Percentiles rank a stretch among this genome's conserved stretches.
These are phyloP conservation scores for Silurus glanis DNA, from an alignment of 2,113 vertebrate genomes.

Conservation along the genomic window DNA sequence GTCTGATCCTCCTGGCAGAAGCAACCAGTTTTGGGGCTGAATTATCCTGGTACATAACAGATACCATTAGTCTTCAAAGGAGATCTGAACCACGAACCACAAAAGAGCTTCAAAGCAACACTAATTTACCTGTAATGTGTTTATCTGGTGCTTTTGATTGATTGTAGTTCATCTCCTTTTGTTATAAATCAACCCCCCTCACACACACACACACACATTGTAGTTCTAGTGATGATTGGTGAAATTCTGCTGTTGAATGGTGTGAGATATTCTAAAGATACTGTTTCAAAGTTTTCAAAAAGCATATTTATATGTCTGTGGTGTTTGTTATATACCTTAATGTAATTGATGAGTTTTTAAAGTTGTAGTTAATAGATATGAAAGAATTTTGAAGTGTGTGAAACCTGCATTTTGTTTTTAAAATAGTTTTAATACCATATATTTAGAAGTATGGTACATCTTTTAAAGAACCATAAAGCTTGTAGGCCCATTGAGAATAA, in stretches of 20 bases:
- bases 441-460: too few relatives aligned
- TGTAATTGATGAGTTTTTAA: too few relatives aligned
- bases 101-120: neutral
- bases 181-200: neutral
- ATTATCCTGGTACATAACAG: neutral
- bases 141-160: neutral
- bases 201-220: neutral
- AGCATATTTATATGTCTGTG: neutral
- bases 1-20: neutral
- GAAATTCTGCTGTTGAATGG: neutral
- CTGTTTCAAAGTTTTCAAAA: neutral
- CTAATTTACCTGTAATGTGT: neutral
- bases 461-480: too few relatives aligned
- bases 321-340: neutral
- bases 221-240: neutral
- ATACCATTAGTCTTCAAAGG: neutral
- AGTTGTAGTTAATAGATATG: too few relatives aligned
- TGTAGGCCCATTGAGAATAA: too few relatives aligned
- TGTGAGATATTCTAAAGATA: neutral
- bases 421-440: too few relatives aligned
- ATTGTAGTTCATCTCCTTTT: neutral
- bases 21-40: neutral
- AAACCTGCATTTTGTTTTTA: too few relatives aligned
- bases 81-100: neutral
- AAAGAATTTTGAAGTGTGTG: too few relatives aligned